Evolutionary conservation across 2,797 vertebrate genomes (phyloP), one percentile per base, ranked within the genome.

Genomic region (Myiothlypis coronata): DNA sequence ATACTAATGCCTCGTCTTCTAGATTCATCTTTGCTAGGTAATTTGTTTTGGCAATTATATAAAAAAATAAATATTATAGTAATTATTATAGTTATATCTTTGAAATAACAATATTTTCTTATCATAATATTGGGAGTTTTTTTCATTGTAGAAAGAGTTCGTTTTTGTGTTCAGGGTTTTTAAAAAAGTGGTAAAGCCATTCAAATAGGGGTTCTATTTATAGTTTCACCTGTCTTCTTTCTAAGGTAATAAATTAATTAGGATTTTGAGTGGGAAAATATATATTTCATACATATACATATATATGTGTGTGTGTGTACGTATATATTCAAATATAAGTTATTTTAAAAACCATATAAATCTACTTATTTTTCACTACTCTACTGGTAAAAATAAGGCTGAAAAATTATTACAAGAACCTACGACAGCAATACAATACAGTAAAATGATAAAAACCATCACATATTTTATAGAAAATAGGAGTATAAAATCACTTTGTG

Each of bases 401-500:
- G 76, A 91, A 81, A 97, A 96, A 95, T 90, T 97, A 95, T 96
- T 97, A 65, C 69, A 94, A 87, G 72, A 61, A 95, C 68, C 74
- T 89, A 94, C 50, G 43, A 97, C 97, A 96, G 94, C 79, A 94
- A 95, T 96, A 96, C 96, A 96, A 94, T 95, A 77, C 94, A 94
- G 43, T 93, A 87, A 97, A 97, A 96, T 49, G 30, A 94, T 96
- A 97, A 97, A 98, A 93, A 47, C 79, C 97, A 95, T 96, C 95
- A 94, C 90, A 94, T 96, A 94, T 97, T 97, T 98, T 96, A 97
- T 75, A 96, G 92, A 96, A 98, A 97, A 97, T 14, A 92, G 89
- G 47, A 91, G 32, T 70, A 94, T 95, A 97, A 97, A 97, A 96
- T 92, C 91, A 95, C 69, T 81, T 96, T 85, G 65, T 84, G 60